Evolutionary conservation across 1,140 invertebrate species (phyloP).

Genomic region (Lamellibrachia luymesi): DNA sequence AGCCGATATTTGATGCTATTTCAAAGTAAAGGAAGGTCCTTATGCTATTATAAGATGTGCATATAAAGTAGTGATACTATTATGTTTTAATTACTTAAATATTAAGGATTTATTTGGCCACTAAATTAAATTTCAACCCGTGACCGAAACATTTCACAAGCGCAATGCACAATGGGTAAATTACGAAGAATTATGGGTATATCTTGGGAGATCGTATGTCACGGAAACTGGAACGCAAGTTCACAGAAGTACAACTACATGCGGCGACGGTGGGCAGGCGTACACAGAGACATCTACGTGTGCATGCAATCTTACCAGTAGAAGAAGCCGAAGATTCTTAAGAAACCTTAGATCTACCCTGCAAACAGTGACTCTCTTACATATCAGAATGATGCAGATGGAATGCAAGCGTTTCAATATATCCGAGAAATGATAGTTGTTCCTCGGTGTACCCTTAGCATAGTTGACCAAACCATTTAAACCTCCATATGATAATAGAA

Average conservation of each 20-base stretch:
- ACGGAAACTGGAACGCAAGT: background rate
- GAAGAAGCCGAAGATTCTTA: background rate
- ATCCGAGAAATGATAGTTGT: too few species aligned
- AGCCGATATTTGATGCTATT: too few species aligned
- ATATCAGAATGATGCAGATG: background rate
- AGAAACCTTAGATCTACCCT: background rate
- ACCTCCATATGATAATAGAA: too few species aligned
- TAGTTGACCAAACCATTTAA: too few species aligned
- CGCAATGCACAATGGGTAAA: background rate
- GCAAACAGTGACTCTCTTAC: background rate
- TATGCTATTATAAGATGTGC: too few species aligned
- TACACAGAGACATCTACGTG: background rate
- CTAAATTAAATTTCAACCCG: background rate
- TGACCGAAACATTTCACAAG: background rate
- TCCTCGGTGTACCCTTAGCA: too few species aligned
- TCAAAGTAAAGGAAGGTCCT: too few species aligned
- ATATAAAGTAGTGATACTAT: too few species aligned
- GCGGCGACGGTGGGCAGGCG: too few species aligned
- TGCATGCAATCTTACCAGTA: background rate
- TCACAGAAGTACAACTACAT: background rate
- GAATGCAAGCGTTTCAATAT: too few species aligned
- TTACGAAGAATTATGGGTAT: background rate
- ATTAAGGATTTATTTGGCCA: too few species aligned
- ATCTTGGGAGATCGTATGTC: background rate
- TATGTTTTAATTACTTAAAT: too few species aligned